Conservation (phyloP, 2,113 vertebrate genomes). For the Isichthys henryi region DNA sequence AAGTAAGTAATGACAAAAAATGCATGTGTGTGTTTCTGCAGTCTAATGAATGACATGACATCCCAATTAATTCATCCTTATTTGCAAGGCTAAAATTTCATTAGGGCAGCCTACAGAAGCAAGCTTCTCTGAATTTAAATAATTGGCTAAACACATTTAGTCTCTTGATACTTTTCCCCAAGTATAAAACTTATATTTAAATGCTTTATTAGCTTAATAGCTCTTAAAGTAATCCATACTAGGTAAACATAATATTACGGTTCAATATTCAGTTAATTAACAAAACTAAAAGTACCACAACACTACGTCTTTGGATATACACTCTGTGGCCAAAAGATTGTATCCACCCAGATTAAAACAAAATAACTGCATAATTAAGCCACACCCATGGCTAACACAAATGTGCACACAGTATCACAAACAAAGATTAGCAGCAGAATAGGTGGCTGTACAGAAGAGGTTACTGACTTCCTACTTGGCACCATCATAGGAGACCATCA, state of each 20-base stretch:
- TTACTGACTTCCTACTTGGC: not conserved
- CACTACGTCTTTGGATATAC: not conserved
- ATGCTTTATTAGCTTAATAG: not conserved
- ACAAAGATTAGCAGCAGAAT: not conserved
- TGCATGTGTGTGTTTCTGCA: slow-evolving; percentile 7
- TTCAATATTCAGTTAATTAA: not conserved
- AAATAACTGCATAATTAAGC: not conserved
- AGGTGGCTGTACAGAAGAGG: not conserved
- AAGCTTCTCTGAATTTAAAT: not conserved
- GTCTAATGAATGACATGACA: not conserved
- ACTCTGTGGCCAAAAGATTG: not conserved
- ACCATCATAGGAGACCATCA: not conserved
- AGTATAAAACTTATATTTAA: not conserved
- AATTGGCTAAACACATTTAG: not conserved
- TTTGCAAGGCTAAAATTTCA: not conserved
- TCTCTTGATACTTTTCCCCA: not conserved
- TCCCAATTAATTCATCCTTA: not conserved
- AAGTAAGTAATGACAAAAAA: not conserved
- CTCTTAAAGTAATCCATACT: not conserved
- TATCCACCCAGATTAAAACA: not conserved
- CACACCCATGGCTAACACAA: not conserved
- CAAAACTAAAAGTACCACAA: not conserved
- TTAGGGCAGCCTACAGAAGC: not conserved
- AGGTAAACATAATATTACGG: not conserved
- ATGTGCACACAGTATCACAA: not conserved